Evolutionary conservation across 1,140 invertebrate genomes (phyloP), one percentile per base, ranked within the genome.

Genomic region (Aphaenogaster floridana): DNA sequence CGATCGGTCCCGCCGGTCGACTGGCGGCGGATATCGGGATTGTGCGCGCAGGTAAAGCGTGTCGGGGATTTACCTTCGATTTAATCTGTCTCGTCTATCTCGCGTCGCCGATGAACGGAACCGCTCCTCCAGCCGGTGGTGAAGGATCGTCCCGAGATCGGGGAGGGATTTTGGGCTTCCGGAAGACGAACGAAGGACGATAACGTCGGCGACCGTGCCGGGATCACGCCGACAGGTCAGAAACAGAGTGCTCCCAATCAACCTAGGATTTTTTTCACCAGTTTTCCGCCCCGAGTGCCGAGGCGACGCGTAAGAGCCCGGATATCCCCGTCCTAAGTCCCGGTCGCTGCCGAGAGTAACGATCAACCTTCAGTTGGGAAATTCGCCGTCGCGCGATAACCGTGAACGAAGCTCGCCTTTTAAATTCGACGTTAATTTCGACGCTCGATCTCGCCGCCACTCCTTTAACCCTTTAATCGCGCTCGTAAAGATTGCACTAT

Each of bases 121-220:
- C 63, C 84, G 64, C 78, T 71, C 78, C 61, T 80, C 84, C 83
- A 68, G 13, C 74, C 42, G 15, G 66, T 63, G 84, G 88, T 74
- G 76, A 84, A 88, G 54, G 71, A 54, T 66, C 64, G 63, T 6
- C 11, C 54, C 42, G 50, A 11, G 59, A 61, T 17, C 39, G 15
- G 36, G 36, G 52, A 45, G 81, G 86, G 83, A 86, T 91, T 88
- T 74, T 57, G 57, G 50, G 80, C 48, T 83, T 88, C 81, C 61
- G 64, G 77, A 91, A 91, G 90, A 91, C 89, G 89, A 90, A 91
- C 90, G 90, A 78, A 88, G 78, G 86, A 88, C 81, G 90, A 91
- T 91, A 91, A 91, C 86, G 36, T 36, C 42, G 76, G n/a, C 72
- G 77, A 79, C 77, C 42, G 63, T 61, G 28, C 52, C 69, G 77